These are phyloP conservation scores for Temnopleurus reevesii DNA, from an alignment of 53 echinoderm and acorn worm genomes.

Conservation along the genomic window DNA sequence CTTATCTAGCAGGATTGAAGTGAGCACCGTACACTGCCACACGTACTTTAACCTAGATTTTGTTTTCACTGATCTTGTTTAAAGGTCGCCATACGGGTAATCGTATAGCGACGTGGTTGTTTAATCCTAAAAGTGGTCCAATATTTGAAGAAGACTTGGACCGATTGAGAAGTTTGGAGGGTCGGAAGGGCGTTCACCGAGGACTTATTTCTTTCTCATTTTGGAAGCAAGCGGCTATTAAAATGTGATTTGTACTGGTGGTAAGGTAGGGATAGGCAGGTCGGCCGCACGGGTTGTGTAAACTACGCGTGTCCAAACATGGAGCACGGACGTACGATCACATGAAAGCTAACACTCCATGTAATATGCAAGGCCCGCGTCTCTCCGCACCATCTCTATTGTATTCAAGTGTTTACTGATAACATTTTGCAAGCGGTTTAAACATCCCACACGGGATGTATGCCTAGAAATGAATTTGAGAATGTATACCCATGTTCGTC, in stretches of 20 bases:
- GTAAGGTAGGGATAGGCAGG: neutral
- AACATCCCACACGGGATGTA: conserved; percentile 21
- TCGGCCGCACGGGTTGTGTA: conserved; percentile 7
- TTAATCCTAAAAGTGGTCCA: conserved; percentile 40
- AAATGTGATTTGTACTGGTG: conserved; percentile 48
- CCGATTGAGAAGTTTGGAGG: conserved; percentile 18
- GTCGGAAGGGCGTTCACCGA: neutral
- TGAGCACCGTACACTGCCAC: too few relatives aligned
- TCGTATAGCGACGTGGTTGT: neutral
- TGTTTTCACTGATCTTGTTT: too few relatives aligned
- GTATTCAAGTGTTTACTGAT: conserved; percentile 21
- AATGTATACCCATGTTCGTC: conserved; percentile 55
- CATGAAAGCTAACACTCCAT: conserved; percentile 50
- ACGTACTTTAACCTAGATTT: too few relatives aligned
- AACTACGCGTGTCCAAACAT: conserved; percentile 43
- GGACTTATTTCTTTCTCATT: conserved; percentile 7
- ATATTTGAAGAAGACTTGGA: conserved; percentile 31
- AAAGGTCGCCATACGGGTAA: too few relatives aligned
- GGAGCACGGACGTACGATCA: conserved; percentile 32
- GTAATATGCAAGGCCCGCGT: conserved; percentile 53
- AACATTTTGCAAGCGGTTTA: conserved; percentile 52
- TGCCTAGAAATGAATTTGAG: conserved; percentile 44
- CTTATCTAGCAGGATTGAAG: too few relatives aligned
- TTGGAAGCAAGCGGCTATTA: conserved; percentile 46
- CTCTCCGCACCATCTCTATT: neutral